phyloP scores from a whole-genome alignment of 2,797 vertebrate genomes.

The Premnoplex brunnescens region DNA sequence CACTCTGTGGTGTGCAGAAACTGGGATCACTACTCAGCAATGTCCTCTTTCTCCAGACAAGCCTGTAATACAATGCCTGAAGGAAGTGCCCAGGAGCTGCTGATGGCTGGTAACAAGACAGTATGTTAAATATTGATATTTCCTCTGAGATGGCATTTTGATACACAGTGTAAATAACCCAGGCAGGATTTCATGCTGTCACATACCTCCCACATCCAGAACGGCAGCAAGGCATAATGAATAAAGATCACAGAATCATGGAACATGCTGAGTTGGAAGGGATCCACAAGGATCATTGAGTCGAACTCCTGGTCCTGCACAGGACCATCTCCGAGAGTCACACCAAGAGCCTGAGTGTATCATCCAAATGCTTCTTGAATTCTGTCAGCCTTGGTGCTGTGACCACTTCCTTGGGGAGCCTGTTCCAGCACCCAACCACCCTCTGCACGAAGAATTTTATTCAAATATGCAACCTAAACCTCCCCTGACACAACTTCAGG shows the following conservation, averaged over 20 bases:
- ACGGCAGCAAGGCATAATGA: not conserved
- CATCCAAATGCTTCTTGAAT: not conserved
- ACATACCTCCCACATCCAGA: not conserved
- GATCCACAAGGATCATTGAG: not conserved
- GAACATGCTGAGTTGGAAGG: not conserved
- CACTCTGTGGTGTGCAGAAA: not conserved
- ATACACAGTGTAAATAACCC: not conserved
- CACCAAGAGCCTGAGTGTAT: not conserved
- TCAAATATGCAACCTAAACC: not conserved
- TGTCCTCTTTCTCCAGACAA: accelerated
- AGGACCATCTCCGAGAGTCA: not conserved
- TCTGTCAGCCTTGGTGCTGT: not conserved
- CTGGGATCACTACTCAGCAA: accelerated
- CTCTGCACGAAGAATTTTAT: not conserved
- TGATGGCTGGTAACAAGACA: not conserved
- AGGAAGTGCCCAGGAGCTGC: not conserved
- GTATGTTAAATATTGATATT: not conserved
- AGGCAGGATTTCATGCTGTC: not conserved
- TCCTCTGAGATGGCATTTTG: not conserved
- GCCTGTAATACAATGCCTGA: not conserved
- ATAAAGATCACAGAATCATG: not conserved
- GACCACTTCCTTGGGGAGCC: not conserved
- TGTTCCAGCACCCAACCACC: not conserved
- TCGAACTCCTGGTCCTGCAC: not conserved
- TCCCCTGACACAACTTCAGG: not conserved